These are phyloP conservation scores for Liasis olivaceus DNA, from an alignment of 2,797 vertebrate genomes.

Conservation along the genomic window DNA sequence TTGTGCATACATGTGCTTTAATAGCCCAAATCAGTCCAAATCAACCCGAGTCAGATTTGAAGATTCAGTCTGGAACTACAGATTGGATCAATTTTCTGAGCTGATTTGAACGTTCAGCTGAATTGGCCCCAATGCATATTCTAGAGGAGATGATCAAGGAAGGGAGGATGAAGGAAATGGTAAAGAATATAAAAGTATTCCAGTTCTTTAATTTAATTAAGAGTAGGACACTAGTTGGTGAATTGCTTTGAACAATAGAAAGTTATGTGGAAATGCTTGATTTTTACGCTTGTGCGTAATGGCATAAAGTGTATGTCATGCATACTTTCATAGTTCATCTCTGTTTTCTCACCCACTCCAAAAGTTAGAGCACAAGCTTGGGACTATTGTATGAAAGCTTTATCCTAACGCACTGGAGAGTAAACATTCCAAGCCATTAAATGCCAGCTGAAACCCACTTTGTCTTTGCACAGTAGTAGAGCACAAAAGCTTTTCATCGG, in stretches of 20 bases:
- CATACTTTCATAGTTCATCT: background rate
- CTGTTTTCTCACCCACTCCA: background rate
- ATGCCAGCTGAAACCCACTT: background rate
- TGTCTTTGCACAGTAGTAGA: background rate
- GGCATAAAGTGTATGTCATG: background rate
- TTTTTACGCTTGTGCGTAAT: background rate
- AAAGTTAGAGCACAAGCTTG: background rate
- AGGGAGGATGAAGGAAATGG: background rate
- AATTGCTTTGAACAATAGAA: background rate
- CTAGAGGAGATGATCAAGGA: background rate
- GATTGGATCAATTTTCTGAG: background rate
- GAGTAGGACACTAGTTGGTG: background rate
- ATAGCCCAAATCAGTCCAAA: background rate
- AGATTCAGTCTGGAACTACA: background rate
- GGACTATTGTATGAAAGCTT: background rate
- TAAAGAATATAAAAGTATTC: background rate
- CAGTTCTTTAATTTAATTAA: background rate
- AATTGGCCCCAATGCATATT: background rate
- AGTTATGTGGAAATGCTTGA: too few relatives aligned
- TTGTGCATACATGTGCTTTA: background rate
- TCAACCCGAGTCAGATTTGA: background rate
- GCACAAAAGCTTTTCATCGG: background rate
- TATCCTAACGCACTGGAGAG: background rate
- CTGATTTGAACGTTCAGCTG: background rate
- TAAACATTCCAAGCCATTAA: conserved; percentile 23